Percentiles rank a stretch among this genome's conserved stretches.
Evolutionary conservation across 2,113 vertebrate genomes (phyloP).

Genomic region (Perca schrenkii): DNA sequence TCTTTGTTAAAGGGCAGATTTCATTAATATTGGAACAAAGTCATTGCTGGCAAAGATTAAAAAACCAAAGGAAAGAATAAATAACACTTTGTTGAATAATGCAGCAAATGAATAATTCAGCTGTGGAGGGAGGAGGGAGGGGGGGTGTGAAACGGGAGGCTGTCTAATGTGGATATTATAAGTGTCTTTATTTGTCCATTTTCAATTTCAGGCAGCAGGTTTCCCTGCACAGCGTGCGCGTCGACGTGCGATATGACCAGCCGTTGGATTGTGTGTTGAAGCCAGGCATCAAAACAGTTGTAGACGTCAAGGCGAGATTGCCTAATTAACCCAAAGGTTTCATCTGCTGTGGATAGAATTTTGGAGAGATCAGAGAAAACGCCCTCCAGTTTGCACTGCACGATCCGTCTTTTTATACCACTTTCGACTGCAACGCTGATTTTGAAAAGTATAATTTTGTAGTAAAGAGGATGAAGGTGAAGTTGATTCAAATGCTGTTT

Average conservation of each 20-base stretch:
- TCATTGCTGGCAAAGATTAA: conserved; percentile 65
- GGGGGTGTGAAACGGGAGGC: conserved; percentile 16
- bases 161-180: conserved; percentile 55
- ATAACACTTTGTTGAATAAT: conserved; percentile 77
- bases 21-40: conserved; percentile 78
- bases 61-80: conserved; percentile 71
- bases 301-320: background rate
- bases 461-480: background rate
- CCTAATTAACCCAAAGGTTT: conserved; percentile 31
- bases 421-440: background rate
- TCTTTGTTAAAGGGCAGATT: conserved; percentile 69
- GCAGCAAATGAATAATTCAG: conserved; percentile 71
- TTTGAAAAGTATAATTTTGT: conserved; percentile 28
- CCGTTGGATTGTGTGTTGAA: conserved; percentile 17
- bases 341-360: background rate
- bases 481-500: conserved; percentile 1
- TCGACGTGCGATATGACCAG: conserved; percentile 16
- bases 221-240: background rate
- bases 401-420: background rate
- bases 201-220: conserved; percentile 16
- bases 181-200: conserved; percentile 39
- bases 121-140: background rate
- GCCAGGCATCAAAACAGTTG: conserved; percentile 17
- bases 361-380: background rate
- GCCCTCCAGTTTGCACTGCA: background rate